Percentiles rank a stretch among this genome's conserved stretches.
These are phyloP conservation scores for Venustoraphidia nigricollis DNA, from an alignment of 2,888 invertebrate genomes.

Conservation along the genomic window DNA sequence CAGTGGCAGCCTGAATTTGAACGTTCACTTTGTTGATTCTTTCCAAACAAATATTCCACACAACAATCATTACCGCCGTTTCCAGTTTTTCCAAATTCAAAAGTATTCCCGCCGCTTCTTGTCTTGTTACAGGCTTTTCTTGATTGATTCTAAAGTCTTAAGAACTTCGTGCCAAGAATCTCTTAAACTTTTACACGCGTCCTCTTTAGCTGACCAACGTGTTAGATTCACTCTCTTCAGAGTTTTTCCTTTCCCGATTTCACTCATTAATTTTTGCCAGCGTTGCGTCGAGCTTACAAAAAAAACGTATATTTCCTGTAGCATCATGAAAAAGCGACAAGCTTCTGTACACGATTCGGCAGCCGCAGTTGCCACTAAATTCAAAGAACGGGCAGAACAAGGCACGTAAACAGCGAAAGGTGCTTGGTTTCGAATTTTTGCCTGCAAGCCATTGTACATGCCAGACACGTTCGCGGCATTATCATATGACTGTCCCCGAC, in stretches of 20 bases:
- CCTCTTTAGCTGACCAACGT: conserved; percentile 19
- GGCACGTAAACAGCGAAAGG: conserved; percentile 11
- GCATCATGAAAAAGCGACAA: conserved; percentile 13
- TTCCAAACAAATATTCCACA: too few species aligned
- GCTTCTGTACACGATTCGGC: conserved; percentile 12
- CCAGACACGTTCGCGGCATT: conserved; percentile 17
- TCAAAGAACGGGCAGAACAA: conserved; percentile 14
- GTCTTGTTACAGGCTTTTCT: too few species aligned
- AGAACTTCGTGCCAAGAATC: too few species aligned
- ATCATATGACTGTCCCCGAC: conserved; percentile 17
- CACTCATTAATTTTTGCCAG: conserved; percentile 12
- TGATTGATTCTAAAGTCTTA: too few species aligned
- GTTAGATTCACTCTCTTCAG: conserved; percentile 17
- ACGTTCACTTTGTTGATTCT: too few species aligned
- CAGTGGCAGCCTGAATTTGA: too few species aligned
- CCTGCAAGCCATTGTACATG: conserved; percentile 14
- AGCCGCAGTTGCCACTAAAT: conserved; percentile 12
- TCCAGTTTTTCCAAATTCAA: too few species aligned
- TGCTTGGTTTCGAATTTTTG: conserved; percentile 8
- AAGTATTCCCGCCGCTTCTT: too few species aligned
- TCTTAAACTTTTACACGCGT: conserved; percentile 8
- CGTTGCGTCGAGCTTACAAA: conserved; percentile 12
- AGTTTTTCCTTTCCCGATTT: conserved; percentile 12
- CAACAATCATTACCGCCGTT: too few species aligned
- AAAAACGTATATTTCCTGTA: conserved; percentile 13